Evolutionary conservation across 1,140 invertebrate genomes (phyloP), one percentile per base, ranked within the genome.

Genomic region (Thaumetopoea pityocampa): DNA sequence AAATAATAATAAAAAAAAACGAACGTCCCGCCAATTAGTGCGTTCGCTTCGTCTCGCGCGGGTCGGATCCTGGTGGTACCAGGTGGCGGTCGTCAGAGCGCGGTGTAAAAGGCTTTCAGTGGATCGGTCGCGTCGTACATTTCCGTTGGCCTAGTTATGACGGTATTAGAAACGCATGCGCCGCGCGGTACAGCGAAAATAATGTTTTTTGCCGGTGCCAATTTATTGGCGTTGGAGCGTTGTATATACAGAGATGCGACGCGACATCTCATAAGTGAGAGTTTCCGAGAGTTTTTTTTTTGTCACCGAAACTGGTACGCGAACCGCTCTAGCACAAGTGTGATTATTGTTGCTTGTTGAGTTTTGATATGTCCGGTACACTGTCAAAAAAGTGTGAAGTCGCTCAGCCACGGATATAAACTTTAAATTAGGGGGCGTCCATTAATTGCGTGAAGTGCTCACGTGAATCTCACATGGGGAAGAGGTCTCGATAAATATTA

Each of bases 101-200:
- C 80, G 79, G 79, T 76, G 79, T 79, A 83, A 80, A 83, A 77
- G 59, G 51, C 71, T 81, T 77, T 78, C 77, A 81, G 77, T 59
- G 60, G 47, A 69, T 67, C 61, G 56, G 32, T 51, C 46, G 49
- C 57, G 44, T 73, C 64, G 77, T 77, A 77, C 67, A 66, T 72
- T 83, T 83, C 79, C 79, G 67, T 45, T 83, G 79, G 67, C 79
- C 79, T 60, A 78, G 74, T 71, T 83, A 68, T 79, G 62, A 73
- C 76, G 60, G 59, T 62, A 76, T 77, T 83, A 83, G 79, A 83
- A 83, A 83, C 65, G 50, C 47, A 52, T 42, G 60, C 57, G 55
- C 55, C 60, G 66, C 64, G 52, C 23, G 50, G 55, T 62, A 65
- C 60, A 69, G 72, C 62, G 70, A 76, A 79, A 79, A 79, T 83